phyloP scores from a whole-genome alignment of 2,888 invertebrate species.

The Autographa pulchrina region DNA sequence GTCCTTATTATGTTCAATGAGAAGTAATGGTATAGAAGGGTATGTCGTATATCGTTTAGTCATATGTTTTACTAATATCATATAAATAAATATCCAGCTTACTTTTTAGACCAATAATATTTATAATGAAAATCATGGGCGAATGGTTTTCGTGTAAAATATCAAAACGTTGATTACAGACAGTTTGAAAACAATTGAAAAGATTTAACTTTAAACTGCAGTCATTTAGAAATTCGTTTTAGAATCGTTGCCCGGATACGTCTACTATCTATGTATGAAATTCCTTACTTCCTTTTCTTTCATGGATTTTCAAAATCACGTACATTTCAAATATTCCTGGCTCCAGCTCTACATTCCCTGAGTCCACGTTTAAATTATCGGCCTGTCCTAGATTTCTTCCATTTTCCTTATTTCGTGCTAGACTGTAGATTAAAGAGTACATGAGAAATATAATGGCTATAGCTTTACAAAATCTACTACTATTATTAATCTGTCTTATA shows the following conservation, averaged over 20 bases:
- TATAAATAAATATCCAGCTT: background rate
- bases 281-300: slow-evolving; percentile 18
- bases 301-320: slow-evolving; percentile 32
- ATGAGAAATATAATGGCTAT: background rate
- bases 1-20: background rate
- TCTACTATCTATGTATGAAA: slow-evolving; percentile 25
- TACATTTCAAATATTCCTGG: slow-evolving; percentile 30
- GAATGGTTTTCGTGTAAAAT: too few species aligned
- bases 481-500: too few species aligned
- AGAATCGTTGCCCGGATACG: background rate
- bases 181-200: too few species aligned
- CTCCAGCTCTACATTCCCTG: slow-evolving; percentile 20
- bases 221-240: background rate
- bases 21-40: background rate
- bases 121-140: too few species aligned
- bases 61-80: background rate
- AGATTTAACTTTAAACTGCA: too few species aligned
- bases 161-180: too few species aligned
- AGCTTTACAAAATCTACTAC: background rate
- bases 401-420: slow-evolving; percentile 16
- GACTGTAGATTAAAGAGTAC: background rate
- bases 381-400: slow-evolving; percentile 27
- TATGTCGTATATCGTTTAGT: background rate
- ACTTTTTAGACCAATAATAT: background rate
- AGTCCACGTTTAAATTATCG: slow-evolving; percentile 33